Evolutionary conservation across 2,113 vertebrate species (phyloP), one percentile per base, ranked within the genome.

Genomic region (Otolemur garnettii): DNA sequence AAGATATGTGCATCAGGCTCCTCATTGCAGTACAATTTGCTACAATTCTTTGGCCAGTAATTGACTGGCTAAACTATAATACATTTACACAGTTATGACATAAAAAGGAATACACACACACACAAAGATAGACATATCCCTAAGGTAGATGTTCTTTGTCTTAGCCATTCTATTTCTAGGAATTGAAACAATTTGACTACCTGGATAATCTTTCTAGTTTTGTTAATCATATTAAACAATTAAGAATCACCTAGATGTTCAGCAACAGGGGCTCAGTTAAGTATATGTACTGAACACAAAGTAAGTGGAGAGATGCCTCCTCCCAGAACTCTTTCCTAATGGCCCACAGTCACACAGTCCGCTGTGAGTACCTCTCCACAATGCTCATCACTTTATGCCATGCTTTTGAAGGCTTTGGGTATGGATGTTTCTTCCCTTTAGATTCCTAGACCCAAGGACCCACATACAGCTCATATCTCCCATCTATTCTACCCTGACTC

Each of bases 141-240:
- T 57, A 81, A 87, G 7, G 68, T 38, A 19, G 59, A 62, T 15
- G 81, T 2, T 82, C 69, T 93, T 77, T 79, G 30, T 55, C 11
- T 69, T 81, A 93, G 26, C 13, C 12, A 82, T 87, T 96, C 42
- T 95, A 59, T 64, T 94, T 90, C 21, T 83, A 95, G 50, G 72
- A 81, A 59, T 90, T 50, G 45, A 50, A 50, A 50, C 9, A 93
- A 87, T 74, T 82, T 93, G 62, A 92, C 69, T 35, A 82, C 42
- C 15, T 80, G 24, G 7, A 75, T 78, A 33, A 38, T 93, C 15
- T 82, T 68, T 93, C 30, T 74, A 74, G 21, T 78, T 88, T 72
- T 71, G 57, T 57, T 91, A 88, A 79, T 82, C 68, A 80, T 45
- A 80, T 7, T n/a, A 11, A 88, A 50, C 21, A 78, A 72, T 81